These are phyloP conservation scores for Polydrusus cervinus DNA, from an alignment of 2,888 invertebrate genomes.

Conservation along the genomic window DNA sequence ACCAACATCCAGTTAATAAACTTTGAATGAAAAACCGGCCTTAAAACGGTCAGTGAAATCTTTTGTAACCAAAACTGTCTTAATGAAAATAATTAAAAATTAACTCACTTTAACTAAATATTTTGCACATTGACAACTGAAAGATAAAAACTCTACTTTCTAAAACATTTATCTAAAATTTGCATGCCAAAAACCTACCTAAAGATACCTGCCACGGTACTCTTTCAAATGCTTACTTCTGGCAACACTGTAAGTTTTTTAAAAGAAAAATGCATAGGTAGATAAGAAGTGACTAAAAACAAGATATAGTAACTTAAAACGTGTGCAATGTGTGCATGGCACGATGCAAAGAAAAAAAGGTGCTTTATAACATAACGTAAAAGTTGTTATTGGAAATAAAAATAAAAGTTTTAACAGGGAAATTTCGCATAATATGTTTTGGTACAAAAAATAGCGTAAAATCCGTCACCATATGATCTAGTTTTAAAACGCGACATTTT, in stretches of 20 bases:
- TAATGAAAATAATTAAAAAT: conserved; percentile 1
- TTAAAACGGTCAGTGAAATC: conserved; percentile 13
- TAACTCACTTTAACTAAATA: not conserved
- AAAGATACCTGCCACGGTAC: conserved; percentile 47
- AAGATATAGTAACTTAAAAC: conserved; percentile 51
- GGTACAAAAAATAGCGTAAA: conserved; percentile 18
- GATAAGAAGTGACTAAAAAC: conserved; percentile 58
- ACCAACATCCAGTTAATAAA: conserved; percentile 36
- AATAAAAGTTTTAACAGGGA: not conserved
- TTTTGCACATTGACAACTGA: conserved; percentile 28
- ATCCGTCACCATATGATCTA: conserved; percentile 15
- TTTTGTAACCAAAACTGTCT: conserved; percentile 36
- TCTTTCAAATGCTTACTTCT: conserved; percentile 69
- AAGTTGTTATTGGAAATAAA: not conserved
- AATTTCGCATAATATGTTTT: conserved; percentile 14
- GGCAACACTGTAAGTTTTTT: conserved; percentile 66
- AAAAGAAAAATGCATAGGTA: conserved; percentile 39
- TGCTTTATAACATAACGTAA: conserved; percentile 2
- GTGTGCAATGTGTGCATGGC: conserved; percentile 19
- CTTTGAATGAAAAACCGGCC: conserved; percentile 7
- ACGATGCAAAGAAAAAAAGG: conserved; percentile 25
- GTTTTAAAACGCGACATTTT: not conserved
- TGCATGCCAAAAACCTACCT: conserved; percentile 52
- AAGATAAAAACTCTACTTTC: conserved; percentile 25
- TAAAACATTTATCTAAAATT: conserved; percentile 6